These are phyloP conservation scores for Nasonia oneida DNA, from an alignment of 2,888 invertebrate genomes.

Conservation along the genomic window DNA sequence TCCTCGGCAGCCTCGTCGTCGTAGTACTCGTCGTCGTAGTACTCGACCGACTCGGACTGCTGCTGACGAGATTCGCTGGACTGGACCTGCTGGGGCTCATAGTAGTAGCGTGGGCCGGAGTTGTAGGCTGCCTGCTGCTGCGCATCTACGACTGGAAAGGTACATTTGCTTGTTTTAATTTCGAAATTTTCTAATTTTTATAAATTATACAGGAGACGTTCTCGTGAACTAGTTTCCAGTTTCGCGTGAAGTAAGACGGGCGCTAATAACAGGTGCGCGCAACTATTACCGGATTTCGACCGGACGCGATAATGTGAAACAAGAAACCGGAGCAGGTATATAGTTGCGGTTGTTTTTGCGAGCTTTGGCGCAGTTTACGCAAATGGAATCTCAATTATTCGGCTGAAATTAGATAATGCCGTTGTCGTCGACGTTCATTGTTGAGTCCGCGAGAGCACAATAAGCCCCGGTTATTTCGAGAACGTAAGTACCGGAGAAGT, in stretches of 20 bases:
- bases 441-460: not conserved
- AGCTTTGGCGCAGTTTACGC: not conserved
- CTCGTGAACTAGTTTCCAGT: not conserved
- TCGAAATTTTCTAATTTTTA: too few species aligned
- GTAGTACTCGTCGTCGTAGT: constrained; percentile 59
- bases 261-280: not conserved
- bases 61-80: constrained; percentile 55
- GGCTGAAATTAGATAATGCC: not conserved
- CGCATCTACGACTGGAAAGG: not conserved
- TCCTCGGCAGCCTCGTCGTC: constrained; percentile 29
- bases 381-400: constrained; percentile 13
- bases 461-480: constrained; percentile 5
- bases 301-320: not conserved
- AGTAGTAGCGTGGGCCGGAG: not conserved
- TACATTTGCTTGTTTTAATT: not conserved
- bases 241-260: not conserved
- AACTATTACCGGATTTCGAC: not conserved
- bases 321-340: not conserved
- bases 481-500: not conserved
- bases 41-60: constrained; percentile 45
- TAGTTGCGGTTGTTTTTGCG: not conserved
- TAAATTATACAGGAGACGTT: too few species aligned
- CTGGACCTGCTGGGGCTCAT: not conserved
- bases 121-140: not conserved
- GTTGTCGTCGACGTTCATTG: not conserved